Percentiles rank a stretch among this genome's conserved stretches.
Conservation (phyloP, 2,113 vertebrate genomes). For the Trichomycterus rosablanca region DNA sequence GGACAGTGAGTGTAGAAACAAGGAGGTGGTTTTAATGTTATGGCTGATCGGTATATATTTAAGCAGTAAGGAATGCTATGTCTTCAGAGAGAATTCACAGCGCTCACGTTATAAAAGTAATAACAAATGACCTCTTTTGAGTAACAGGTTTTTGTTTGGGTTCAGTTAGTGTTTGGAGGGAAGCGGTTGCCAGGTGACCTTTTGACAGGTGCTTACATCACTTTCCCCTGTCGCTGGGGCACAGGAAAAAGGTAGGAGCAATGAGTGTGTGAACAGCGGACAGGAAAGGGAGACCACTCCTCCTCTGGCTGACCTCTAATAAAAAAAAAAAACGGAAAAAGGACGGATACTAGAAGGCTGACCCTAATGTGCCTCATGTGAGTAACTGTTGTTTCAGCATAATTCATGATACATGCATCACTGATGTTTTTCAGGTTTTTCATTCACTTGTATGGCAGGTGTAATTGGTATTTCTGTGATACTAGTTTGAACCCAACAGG, state of each 20-base stretch:
- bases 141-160: conserved; percentile 10
- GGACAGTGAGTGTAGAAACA: too few relatives aligned
- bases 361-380: conserved; percentile 28
- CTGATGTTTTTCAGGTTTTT: not conserved
- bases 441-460: conserved; percentile 5
- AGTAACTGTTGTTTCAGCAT: conserved; percentile 21
- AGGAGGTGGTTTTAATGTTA: too few relatives aligned
- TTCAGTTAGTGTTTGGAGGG: not conserved
- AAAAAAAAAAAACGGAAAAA: conserved; percentile 29
- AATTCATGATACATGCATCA: not conserved
- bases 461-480: not conserved
- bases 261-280: conserved; percentile 9
- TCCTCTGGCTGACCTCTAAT: conserved; percentile 9
- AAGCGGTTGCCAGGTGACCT: conserved; percentile 44
- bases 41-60: too few relatives aligned
- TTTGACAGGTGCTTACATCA: conserved; percentile 27
- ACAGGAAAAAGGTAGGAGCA: conserved; percentile 44
- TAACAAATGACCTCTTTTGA: not conserved
- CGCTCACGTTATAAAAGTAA: conserved; percentile 8
- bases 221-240: conserved; percentile 34
- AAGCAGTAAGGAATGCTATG: conserved; percentile 35
- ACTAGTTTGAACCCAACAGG: too few relatives aligned
- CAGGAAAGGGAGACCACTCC: conserved; percentile 26
- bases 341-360: conserved; percentile 14
- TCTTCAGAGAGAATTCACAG: conserved; percentile 21